Base-by-base conservation (phyloP, 2,888 invertebrate species). In the Mesorhabditis spiculigera region DNA sequence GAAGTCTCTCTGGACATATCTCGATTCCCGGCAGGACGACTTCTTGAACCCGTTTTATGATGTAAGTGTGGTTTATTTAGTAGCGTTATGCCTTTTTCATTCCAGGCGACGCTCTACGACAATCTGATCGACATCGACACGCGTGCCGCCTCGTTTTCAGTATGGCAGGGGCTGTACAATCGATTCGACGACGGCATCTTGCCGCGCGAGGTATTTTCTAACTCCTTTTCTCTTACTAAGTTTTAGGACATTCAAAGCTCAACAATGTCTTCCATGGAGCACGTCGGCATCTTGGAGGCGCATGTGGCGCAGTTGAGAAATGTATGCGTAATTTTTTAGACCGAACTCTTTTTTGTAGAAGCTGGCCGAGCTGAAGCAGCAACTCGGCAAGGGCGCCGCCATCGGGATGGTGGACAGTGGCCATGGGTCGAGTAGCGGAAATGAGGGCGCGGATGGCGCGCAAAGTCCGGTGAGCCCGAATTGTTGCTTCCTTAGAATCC, bases 81-180 rank as follows among this genome's bases (percentile, higher is more conserved):
- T 16, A 28, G n/a, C n/a, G n/a, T n/a, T n/a, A n/a, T n/a, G n/a
- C n/a, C 3, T 5, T 68, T 58, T 66, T 44, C 5, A n/a, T 69
- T 74, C 58, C 68, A 79, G 78, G 74, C 80, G 8, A 74, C 73
- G 4, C 69, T 74, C 6, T 77, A 76, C 68, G 69, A 68, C 4
- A 72, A 66, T 5, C 71, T 80, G 4, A 66, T 80, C 45, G 75
- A 77, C 61, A 50, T 80, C 5, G 79, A 80, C 63, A 74, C 79
- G 3, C 73, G 78, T 5, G 76, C 82, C 5, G 72, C 78, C 2
- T 73, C 77, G 4, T 78, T 85, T 68, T 71, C 67, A 5, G 94
- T 96, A 88, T 97, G 97, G 97, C 90, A 93, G 75, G 94, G 93
- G 71, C 92, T 97, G 91, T 97, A 96, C 88, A 95, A 94, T 86